Percentiles rank a stretch among this genome's conserved stretches.
phyloP scores from a whole-genome alignment of 2,888 invertebrate species.

The Matsumyia berberina region DNA sequence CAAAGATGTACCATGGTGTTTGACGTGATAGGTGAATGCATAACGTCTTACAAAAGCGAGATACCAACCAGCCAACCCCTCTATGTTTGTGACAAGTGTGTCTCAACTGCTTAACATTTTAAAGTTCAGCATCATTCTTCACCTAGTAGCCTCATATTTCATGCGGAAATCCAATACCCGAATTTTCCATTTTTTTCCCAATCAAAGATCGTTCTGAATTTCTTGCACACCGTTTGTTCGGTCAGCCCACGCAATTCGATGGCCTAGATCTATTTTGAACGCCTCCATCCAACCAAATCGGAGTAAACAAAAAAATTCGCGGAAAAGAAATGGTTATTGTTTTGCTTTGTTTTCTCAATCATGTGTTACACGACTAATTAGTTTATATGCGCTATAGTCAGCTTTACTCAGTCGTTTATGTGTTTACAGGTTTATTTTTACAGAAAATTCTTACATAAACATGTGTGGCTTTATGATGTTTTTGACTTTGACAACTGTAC shows the following conservation, averaged over 20 bases:
- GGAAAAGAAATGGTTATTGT: slow-evolving; percentile 27
- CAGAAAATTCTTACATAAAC: slow-evolving; percentile 46
- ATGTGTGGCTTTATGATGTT: slow-evolving; percentile 6
- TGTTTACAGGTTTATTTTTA: slow-evolving; percentile 38
- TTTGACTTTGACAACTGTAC: slow-evolving; percentile 35
- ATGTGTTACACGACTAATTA: slow-evolving; percentile 51
- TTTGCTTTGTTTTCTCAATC: slow-evolving; percentile 21
- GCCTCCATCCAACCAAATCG: slow-evolving; percentile 11
- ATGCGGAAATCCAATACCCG: background rate
- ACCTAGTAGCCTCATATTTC: no score
- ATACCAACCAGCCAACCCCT: no score
- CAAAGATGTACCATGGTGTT: no score
- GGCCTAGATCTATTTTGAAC: slow-evolving; percentile 38
- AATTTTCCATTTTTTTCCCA: slow-evolving; percentile 2
- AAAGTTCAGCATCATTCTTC: no score
- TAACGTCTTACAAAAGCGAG: no score
- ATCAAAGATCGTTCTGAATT: slow-evolving; percentile 8
- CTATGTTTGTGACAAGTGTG: no score
- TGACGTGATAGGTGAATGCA: no score
- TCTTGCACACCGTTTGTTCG: background rate
- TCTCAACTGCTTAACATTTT: no score
- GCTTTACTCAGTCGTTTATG: background rate
- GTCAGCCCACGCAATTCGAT: slow-evolving; percentile 34
- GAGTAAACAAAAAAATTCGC: slow-evolving; percentile 35
- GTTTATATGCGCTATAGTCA: slow-evolving; percentile 5